Evolutionary conservation across 2,113 vertebrate species (phyloP), one percentile per base, ranked within the genome.

Genomic region (Passerina amoena): DNA sequence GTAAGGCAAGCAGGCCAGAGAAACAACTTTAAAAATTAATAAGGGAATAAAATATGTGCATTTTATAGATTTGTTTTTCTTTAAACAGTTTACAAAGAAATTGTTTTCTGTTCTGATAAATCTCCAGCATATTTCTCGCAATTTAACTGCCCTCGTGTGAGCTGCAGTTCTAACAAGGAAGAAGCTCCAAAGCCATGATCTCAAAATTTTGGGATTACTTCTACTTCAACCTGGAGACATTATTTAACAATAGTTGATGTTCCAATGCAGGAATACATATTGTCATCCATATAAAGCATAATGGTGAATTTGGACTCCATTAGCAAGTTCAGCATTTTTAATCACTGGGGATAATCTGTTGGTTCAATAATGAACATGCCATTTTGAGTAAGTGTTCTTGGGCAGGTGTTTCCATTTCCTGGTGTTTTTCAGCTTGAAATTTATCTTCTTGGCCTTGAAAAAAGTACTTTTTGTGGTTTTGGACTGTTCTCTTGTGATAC

Each of bases 41-140:
- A 90, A 85, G 66, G 42, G 31, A 93, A 76, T 91, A 92, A 90
- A 93, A 94, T 82, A 91, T 76, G 75, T 95, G 57, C 53, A 63
- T 95, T 79, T 92, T 37, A 20, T 66, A 1, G 18, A 59, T 81
- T 81, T 76, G 24, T 17, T 87, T 91, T 94, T 78, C 35, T 94
- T 75, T 54, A 68, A 91, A 31, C 40, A 30, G 57, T 53, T 90
- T 68, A 85, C 57, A 82, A 72, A 69, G 8, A 86, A 82, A 85
- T 44, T 40, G 21, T 35, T 87, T 75, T 87, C 27, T 44, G 1
- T 76, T 91, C 68, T 33, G 66, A 79, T 80, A 75, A 50, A 40
- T 51, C 25, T 47, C 14, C 18, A 40, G 17, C 3, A 0, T n/a
- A 2, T 56, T 56, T 38, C 59, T 79, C 37, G 4, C 30, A 25